Evolutionary conservation across 2,113 vertebrate species (phyloP), one percentile per base, ranked within the genome.

Genomic region (Ploceus nigricollis): DNA sequence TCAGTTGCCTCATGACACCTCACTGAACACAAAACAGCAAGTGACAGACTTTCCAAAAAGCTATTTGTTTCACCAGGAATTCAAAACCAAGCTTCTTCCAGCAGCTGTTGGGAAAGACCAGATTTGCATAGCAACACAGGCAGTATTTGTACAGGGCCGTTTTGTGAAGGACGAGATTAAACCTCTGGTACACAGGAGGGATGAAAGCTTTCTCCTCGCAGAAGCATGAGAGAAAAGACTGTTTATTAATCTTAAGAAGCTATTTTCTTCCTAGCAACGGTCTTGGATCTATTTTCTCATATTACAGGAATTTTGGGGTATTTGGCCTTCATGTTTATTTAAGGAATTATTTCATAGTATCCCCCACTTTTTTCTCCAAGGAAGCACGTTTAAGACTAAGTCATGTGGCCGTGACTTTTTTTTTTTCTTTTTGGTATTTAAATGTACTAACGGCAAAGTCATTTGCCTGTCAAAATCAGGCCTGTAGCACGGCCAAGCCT

Each of bases 1-100:
- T 93, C 94, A 93, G 45, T 69, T 88, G 92, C 88, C 92, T 94
- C 92, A 92, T 83, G 92, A 97, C 79, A 93, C 76, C 72, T 86
- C 95, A 77, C 45, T 92, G 88, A 88, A 95, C 79, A 95, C 71
- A 94, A 86, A 96, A 89, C 82, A 92, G 88, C 88, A 69, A 94
- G 54, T 92, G 92, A 92, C 82, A 93, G 68, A 82, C 90, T 83
- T 94, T 93, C 92, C 88, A 88, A 86, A 97, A 95, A 90, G 68
- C 92, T 90, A 47, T 94, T 93, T 90, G 75, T 95, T 95, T 93
- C 92, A 86, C 64, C 27, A 85, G 50, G 78, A 95, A 94, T 90
- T 96, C 68, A 93, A 96, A 96, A 73, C 5, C 71, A 95, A 73
- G 71, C 64, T 66, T 80, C 31, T 90, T 91, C 50, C 54, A 94